A percentile compares a stretch with the other conserved stretches of the same genome.
Evolutionary conservation across 2,797 vertebrate species (phyloP).

Genomic region (Coilia nasus): DNA sequence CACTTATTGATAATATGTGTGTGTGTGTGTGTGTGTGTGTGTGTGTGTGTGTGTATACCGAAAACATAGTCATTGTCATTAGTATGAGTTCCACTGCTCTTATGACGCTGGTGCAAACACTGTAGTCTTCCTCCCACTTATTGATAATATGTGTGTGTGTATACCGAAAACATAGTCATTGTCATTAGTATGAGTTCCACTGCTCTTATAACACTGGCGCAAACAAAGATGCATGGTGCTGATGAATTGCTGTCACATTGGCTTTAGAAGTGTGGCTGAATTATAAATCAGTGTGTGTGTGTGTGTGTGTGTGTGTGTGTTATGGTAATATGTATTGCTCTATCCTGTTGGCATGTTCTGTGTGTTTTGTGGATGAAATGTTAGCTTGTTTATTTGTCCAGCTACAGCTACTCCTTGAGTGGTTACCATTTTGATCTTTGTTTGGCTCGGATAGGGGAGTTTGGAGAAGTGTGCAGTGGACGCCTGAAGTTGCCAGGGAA

Average conservation of each 20-base stretch:
- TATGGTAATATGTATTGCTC: slow-evolving; percentile 65
- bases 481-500: slow-evolving; percentile 96
- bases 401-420: not conserved
- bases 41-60: too few relatives aligned
- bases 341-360: slow-evolving; percentile 49
- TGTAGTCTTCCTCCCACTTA: slow-evolving; percentile 54
- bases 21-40: too few relatives aligned
- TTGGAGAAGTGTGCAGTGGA: slow-evolving; percentile 97
- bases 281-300: slow-evolving; percentile 67
- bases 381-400: not conserved
- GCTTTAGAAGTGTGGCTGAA: slow-evolving; percentile 54
- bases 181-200: slow-evolving; percentile 67
- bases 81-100: slow-evolving; percentile 36
- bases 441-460: slow-evolving; percentile 83
- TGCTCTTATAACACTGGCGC: slow-evolving; percentile 48
- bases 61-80: too few relatives aligned
- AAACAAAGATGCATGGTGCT: slow-evolving; percentile 52
- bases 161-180: slow-evolving; percentile 61
- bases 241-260: slow-evolving; percentile 73
- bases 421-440: not conserved
- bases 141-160: slow-evolving; percentile 64
- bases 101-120: too few relatives aligned
- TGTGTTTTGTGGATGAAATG: not conserved
- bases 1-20: slow-evolving; percentile 63
- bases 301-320: slow-evolving; percentile 64